Percentiles rank a stretch among this genome's conserved stretches.
Evolutionary conservation across 2,113 vertebrate genomes (phyloP).

Genomic region (Setophaga kirtlandii): DNA sequence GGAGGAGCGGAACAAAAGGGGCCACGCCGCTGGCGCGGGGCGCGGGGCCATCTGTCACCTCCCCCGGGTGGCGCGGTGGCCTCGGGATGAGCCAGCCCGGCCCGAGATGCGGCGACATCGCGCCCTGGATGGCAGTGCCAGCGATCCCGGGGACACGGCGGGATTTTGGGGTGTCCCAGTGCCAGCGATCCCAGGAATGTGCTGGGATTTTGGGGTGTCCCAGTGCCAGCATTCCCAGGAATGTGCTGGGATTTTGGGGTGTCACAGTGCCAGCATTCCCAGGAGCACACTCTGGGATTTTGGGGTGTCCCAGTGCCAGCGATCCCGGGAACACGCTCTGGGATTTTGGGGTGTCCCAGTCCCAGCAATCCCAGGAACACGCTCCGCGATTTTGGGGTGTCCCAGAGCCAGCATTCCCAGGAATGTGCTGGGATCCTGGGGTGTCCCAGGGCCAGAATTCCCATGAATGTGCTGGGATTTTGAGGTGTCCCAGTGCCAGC

Average conservation of each 20-base stretch:
- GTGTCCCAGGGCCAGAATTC: fast-evolving
- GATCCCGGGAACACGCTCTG: too few species aligned
- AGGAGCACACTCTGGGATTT: too few species aligned
- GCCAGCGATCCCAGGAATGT: fast-evolving
- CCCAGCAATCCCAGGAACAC: fast-evolving
- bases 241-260: fast-evolving
- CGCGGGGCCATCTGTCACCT: background rate
- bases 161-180: background rate
- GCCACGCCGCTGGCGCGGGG: background rate
- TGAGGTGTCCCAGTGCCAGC: background rate
- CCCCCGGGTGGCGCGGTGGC: background rate
- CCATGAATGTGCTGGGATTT: fast-evolving
- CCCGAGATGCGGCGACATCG: background rate
- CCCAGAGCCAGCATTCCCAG: background rate
- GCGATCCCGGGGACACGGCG: fast-evolving
- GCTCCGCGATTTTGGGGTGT: background rate
- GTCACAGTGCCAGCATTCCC: fast-evolving
- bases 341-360: background rate
- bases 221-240: fast-evolving
- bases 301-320: too few species aligned
- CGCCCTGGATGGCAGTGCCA: background rate
- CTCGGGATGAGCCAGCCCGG: background rate
- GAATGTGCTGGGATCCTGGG: fast-evolving
- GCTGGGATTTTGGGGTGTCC: background rate
- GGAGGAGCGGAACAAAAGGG: conserved; percentile 65